Evolutionary conservation across 2,888 invertebrate species (phyloP), one percentile per base, ranked within the genome.

Genomic region (Lithophane socia): DNA sequence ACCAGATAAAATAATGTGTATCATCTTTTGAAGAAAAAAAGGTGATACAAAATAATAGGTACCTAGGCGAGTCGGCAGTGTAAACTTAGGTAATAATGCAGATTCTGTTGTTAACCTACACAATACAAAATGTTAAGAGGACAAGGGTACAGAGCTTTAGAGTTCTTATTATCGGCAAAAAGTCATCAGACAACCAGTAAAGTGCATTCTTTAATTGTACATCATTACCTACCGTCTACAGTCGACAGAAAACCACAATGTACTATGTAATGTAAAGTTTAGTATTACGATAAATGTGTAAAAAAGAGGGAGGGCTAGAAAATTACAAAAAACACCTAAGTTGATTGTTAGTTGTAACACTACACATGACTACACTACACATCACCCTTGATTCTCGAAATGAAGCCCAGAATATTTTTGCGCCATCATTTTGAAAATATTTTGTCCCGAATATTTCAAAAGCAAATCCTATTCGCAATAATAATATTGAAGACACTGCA

Each of bases 391-490:
- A 29, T 29, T 29, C 29, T 29, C 29, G 29, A 29, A 66, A 21
- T 13, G 5, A n/a, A 44, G 16, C 18, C 7, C 18, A 29, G 12
- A 52, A 78, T 52, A 37, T 3, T 7, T 18, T 52, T 44, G 16
- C 1, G 18, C 4, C 10, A 68, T 75, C 2, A 44, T 56, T 65
- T 76, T 18, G 12, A 42, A n/a, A 52, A 58, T 74, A 63, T 67
- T 29, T 70, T 16, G 10, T 13, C 5, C 3, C 18, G 8, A 69
- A 71, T 68, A 76, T 76, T 76, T 63, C 10, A 73, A 60, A 61
- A 80, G 75, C 1, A 69, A 80, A 71, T 74, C 24, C 21, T 54
- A 52, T 75, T 82, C 37, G 63, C 68, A 82, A 81, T 88, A 80
- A 76, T 44, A 76, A 29, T 54, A 79, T 64, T 79, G 72, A 61